Conservation (phyloP, 2,888 invertebrate genomes). For the Drosophila formosana region DNA sequence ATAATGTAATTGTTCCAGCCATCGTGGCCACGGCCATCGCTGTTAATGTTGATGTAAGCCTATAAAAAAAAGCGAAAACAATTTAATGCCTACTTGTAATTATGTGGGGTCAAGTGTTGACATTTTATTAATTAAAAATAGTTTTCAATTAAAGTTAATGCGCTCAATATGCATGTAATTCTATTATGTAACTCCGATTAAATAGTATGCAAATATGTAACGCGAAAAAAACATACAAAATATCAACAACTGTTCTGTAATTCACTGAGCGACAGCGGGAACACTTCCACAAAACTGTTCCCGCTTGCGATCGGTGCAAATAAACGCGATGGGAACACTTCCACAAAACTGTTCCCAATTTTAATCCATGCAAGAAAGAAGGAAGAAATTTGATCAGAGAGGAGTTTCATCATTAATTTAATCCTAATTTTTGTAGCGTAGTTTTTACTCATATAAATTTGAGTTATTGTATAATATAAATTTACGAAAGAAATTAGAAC, state of each 20-base stretch:
- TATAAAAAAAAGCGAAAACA: slow-evolving; percentile 24
- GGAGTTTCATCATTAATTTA: no score
- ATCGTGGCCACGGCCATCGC: slow-evolving; percentile 15
- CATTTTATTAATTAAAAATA: slow-evolving; percentile 79
- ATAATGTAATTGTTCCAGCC: slow-evolving; percentile 62
- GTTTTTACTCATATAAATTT: no score
- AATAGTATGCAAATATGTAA: slow-evolving; percentile 46
- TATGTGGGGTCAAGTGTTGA: slow-evolving; percentile 67
- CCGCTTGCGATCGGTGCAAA: background rate
- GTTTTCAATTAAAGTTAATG: slow-evolving; percentile 77
- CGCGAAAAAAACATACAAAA: slow-evolving; percentile 3
- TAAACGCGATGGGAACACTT: background rate
- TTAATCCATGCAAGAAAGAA: no score
- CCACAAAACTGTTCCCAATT: no score
- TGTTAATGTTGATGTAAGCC: slow-evolving; percentile 22
- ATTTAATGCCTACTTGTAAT: slow-evolving; percentile 69
- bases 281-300: background rate
- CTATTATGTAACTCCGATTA: slow-evolving; percentile 65
- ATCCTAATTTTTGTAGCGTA: no score
- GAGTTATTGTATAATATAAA: no score
- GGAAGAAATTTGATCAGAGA: no score
- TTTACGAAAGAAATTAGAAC: no score
- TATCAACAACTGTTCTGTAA: background rate
- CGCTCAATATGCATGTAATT: slow-evolving; percentile 74
- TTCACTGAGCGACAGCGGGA: background rate